Evolutionary conservation across 2,113 vertebrate genomes (phyloP).

Genomic region (Bujurquina vittata): DNA sequence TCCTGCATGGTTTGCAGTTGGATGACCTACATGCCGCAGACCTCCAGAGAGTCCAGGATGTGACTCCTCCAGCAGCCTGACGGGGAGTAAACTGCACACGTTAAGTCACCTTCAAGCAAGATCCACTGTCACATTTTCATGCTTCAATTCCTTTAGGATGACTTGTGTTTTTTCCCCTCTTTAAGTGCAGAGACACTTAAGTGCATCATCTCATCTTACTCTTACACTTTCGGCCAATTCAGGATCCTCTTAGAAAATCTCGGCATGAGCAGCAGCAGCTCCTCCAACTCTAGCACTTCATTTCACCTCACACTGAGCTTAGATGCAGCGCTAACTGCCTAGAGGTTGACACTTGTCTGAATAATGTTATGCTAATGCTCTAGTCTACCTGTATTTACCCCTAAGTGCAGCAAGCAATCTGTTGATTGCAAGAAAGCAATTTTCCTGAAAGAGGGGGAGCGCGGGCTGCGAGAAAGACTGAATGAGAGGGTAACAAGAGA

Average conservation of each 20-base stretch:
- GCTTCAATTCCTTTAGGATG: conserved; percentile 29
- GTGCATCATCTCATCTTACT: conserved; percentile 35
- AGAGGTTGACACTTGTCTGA: conserved; percentile 78
- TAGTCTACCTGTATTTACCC: conserved; percentile 82
- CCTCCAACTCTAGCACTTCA: conserved; percentile 59
- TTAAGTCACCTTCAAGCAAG: conserved; percentile 52
- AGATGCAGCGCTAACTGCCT: conserved; percentile 63
- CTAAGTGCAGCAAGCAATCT: conserved; percentile 80
- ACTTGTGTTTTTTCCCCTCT: background rate
- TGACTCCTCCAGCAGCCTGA: conserved; percentile 25
- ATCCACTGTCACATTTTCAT: conserved; percentile 43
- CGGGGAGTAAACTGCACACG: conserved; percentile 20
- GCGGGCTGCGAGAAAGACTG: conserved; percentile 40
- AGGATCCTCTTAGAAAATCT: conserved; percentile 39
- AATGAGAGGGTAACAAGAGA: conserved; percentile 74
- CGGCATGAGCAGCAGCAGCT: conserved; percentile 1
- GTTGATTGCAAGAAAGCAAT: conserved; percentile 79
- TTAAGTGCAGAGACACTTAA: conserved; percentile 31
- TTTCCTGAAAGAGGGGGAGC: conserved; percentile 69
- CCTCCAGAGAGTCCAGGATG: conserved; percentile 69
- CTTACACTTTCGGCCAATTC: conserved; percentile 51
- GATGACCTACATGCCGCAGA: conserved; percentile 76
- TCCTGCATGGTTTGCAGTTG: conserved; percentile 46
- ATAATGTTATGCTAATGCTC: conserved; percentile 83
- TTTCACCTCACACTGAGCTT: conserved; percentile 62